phyloP scores from a whole-genome alignment of 2,797 vertebrate genomes.

The Platalea minor region DNA sequence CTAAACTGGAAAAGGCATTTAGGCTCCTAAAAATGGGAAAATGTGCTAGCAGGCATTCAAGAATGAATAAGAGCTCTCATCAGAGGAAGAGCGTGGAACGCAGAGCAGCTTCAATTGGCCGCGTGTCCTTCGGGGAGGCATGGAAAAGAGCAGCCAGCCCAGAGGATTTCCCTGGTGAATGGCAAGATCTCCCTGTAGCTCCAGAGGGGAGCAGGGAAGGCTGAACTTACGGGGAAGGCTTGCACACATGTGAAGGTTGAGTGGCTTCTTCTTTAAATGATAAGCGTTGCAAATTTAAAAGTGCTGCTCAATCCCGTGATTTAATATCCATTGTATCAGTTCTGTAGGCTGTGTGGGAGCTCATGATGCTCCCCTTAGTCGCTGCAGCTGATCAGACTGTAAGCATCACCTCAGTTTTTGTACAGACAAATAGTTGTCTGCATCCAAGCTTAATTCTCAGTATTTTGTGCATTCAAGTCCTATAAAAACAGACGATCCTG shows the following conservation, averaged over 20 bases:
- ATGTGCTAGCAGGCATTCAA: neutral
- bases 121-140: neutral
- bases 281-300: neutral
- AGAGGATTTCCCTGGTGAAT: neutral
- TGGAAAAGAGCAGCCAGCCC: neutral
- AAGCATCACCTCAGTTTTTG: neutral
- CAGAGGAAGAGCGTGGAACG: neutral
- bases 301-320: neutral
- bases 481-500: neutral
- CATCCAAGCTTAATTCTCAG: neutral
- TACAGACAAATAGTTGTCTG: neutral
- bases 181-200: neutral
- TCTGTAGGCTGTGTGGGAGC: neutral
- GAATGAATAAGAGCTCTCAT: slow-evolving; percentile 6
- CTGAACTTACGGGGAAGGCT: neutral
- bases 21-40: slow-evolving; percentile 25
- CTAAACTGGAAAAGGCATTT: slow-evolving; percentile 40
- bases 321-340: neutral
- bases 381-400: neutral
- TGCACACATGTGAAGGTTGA: neutral
- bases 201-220: neutral
- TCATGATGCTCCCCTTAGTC: neutral
- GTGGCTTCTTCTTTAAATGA: neutral
- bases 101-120: neutral
- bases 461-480: neutral